Percentiles rank a stretch among this genome's conserved stretches.
These are phyloP conservation scores for Malthinus seriepunctatus DNA, from an alignment of 2,888 invertebrate species.

Conservation along the genomic window DNA sequence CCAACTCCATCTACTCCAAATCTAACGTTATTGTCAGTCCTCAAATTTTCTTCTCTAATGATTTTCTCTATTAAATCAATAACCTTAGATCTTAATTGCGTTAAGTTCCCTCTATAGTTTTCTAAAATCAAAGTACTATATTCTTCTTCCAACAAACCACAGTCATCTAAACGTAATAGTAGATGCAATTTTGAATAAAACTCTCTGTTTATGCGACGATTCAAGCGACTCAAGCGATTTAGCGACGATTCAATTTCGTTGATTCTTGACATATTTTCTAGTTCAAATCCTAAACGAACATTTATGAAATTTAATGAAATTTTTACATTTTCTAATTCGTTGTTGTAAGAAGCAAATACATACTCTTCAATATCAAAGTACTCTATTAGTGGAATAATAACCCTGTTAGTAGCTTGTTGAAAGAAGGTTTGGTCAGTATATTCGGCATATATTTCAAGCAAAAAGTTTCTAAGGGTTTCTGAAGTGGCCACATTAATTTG, in stretches of 20 bases:
- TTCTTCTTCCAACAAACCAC: slow-evolving; percentile 4
- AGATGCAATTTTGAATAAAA: slow-evolving; percentile 10
- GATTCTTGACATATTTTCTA: neutral
- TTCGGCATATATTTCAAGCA: slow-evolving; percentile 3
- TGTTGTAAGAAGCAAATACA: slow-evolving; percentile 9
- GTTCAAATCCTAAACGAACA: neutral
- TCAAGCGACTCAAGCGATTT: neutral
- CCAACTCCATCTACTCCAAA: too few relatives aligned
- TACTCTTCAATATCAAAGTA: slow-evolving; percentile 11
- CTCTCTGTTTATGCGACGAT: neutral
- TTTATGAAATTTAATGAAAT: neutral
- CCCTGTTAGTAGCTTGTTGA: neutral
- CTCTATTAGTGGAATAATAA: neutral
- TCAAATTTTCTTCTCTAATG: too few relatives aligned
- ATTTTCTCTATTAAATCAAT: neutral
- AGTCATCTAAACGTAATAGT: slow-evolving; percentile 5
- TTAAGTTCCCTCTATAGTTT: slow-evolving; percentile 5
- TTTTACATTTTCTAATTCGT: neutral
- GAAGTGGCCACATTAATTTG: slow-evolving; percentile 11
- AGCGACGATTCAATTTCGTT: slow-evolving; percentile 1
- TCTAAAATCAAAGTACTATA: neutral
- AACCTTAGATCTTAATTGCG: neutral
- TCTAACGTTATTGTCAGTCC: too few relatives aligned
- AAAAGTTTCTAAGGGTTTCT: slow-evolving; percentile 2
- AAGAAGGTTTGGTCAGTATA: slow-evolving; percentile 11